These are phyloP conservation scores for Diloba caeruleocephala DNA, from an alignment of 2,888 invertebrate genomes.

Conservation along the genomic window DNA sequence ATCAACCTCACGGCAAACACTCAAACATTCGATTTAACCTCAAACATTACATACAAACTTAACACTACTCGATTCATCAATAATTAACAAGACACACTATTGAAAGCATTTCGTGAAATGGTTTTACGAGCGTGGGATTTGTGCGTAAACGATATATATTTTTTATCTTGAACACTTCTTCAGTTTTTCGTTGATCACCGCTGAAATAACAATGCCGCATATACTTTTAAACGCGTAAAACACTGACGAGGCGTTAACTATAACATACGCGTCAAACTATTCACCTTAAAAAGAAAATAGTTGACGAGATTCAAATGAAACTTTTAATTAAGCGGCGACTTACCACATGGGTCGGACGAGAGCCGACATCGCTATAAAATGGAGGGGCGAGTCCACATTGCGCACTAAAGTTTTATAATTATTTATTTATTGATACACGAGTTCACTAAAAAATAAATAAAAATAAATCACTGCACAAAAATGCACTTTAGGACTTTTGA, in stretches of 20 bases:
- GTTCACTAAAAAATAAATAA: slow-evolving; percentile 65
- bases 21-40: slow-evolving; percentile 55
- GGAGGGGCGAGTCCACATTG: slow-evolving; percentile 79
- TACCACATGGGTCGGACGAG: slow-evolving; percentile 88
- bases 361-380: slow-evolving; percentile 89
- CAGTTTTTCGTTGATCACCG: slow-evolving; percentile 74
- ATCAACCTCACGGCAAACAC: slow-evolving; percentile 62
- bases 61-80: slow-evolving; percentile 56
- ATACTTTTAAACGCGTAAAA: slow-evolving; percentile 52
- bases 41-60: slow-evolving; percentile 53
- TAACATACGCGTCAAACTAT: slow-evolving; percentile 64
- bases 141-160: slow-evolving; percentile 79
- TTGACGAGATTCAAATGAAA: slow-evolving; percentile 57
- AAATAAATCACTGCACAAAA: slow-evolving; percentile 74
- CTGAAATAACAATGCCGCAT: slow-evolving; percentile 80
- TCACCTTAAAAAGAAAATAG: slow-evolving; percentile 64
- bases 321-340: slow-evolving; percentile 68
- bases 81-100: slow-evolving; percentile 62
- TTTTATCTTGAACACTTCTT: slow-evolving; percentile 77
- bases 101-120: slow-evolving; percentile 89
- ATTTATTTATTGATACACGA: slow-evolving; percentile 62
- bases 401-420: slow-evolving; percentile 75
- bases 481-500: slow-evolving; percentile 62
- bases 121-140: slow-evolving; percentile 89
- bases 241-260: slow-evolving; percentile 48